Base-by-base conservation (phyloP, 2,888 invertebrate genomes). In the Sphaerophoria taeniata region DNA sequence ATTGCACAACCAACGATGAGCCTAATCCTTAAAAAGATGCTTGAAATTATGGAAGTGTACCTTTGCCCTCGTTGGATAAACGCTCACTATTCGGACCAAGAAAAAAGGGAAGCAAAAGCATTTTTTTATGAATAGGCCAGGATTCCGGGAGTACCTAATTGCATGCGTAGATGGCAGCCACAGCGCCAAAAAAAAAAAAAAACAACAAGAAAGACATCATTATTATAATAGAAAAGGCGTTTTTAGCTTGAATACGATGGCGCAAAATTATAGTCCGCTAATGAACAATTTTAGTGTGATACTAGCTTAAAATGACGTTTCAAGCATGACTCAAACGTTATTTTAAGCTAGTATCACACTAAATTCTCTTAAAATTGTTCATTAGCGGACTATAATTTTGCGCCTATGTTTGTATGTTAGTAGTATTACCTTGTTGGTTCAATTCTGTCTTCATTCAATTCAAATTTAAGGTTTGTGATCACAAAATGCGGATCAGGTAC, bases 1-100 rank as follows among this genome's bases (percentile, higher is more conserved):
- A 49, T 49, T 49, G 49, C 49, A 49, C 49, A 49, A 49, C 49
- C 14, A 49, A 49, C 49, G 14, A 49, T 49, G 14, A 49, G 49
- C 49, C 49, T 49, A n/a, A 14, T 49, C 7, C 7, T n/a, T 49
- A n/a, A n/a, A n/a, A n/a, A n/a, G n/a, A n/a, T n/a, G 49, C 49
- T 49, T 7, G 49, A 49, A n/a, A 49, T 49, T 16, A 49, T 49
- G 49, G 49, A 49, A 49, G 14, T 2, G 7, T 16, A 49, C 49
- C 14, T 49, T 49, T 49, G 49, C 49, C 49, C 14, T 16, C 14
- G 49, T 49, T 49, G 14, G 49, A 49, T 49, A 7, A 49, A 49
- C 16, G 3, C 49, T 49, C 14, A 49, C 14, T 49, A 49, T 49
- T 49, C 49, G 49, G 49, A 49, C 14, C 14, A 49, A 49, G 49